Evolutionary conservation across 2,888 invertebrate genomes (phyloP), one percentile per base, ranked within the genome.

Genomic region (Rapana venosa): DNA sequence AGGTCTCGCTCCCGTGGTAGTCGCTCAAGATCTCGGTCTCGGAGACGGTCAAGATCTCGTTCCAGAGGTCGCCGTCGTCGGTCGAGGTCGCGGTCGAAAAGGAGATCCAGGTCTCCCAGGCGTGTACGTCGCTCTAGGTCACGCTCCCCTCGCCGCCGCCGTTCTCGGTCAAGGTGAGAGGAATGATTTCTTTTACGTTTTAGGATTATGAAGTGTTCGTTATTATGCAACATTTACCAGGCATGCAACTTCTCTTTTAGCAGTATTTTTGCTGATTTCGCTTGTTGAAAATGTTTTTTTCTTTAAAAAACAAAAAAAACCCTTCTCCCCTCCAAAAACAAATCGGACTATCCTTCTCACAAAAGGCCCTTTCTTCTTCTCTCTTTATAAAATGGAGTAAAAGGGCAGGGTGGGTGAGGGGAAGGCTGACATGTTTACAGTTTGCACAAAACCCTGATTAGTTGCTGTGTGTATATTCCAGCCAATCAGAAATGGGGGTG

Each of bases 51-150:
- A 58, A 89, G 92, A 20, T 92, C 94, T 61, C 92, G 94, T 58
- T 94, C 94, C 81, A 93, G 93, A 88, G 92, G 93, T 84, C 87
- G 93, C 58, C 91, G 92, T 22, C 90, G 90, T 30, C 86, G 91
- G 17, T 87, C 92, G n/a, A 91, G 93, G 87, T 92, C 92, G 15
- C 92, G 94, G 70, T 92, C 92, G 0, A 95, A 97, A 56, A 87
- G 90, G 32, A 20, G 97, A 92, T 90, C 94, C 92, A 87, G 93
- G 92, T 92, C 92, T 47, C 90, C 90, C 20, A 96, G 97, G 83
- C 97, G 97, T 32, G 96, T 97, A 0, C 97, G 97, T 84, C 90
- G 92, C 26, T 92, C 92, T 61, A 79, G 92, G n/a, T 93, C 93
- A 15, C 91, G 93, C n/a, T 89, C 91, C 4, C 91, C 91, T 36